Conservation (phyloP, 2,113 vertebrate genomes). For the Camelus bactrianus region DNA sequence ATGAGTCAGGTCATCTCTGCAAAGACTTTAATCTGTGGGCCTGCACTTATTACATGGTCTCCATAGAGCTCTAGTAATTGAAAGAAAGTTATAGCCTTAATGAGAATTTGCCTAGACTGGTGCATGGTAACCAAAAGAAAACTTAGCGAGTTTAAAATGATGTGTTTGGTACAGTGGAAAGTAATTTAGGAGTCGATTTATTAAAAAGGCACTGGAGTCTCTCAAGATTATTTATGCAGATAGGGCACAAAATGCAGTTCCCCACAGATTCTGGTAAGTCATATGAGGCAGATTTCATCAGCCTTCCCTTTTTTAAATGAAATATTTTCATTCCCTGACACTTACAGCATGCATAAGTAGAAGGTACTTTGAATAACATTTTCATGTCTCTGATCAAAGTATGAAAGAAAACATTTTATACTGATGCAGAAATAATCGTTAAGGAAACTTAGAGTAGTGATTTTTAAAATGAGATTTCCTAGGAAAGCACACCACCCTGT, state of each 20-base stretch:
- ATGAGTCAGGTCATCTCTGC: conserved; percentile 51
- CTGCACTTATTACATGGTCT: conserved; percentile 62
- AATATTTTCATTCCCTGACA: conserved; percentile 48
- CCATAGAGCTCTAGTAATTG: conserved; percentile 45
- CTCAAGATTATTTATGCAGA: conserved; percentile 62
- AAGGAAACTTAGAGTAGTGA: background rate
- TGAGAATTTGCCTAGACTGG: conserved; percentile 69
- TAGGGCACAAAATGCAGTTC: conserved; percentile 46
- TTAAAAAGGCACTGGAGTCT: conserved; percentile 60
- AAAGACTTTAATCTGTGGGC: conserved; percentile 60
- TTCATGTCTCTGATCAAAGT: conserved; percentile 58
- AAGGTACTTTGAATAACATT: conserved; percentile 57
- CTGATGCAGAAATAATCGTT: conserved; percentile 21
- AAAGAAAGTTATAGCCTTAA: conserved; percentile 53
- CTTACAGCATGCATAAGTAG: conserved; percentile 65
- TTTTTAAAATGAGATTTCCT: conserved; percentile 2
- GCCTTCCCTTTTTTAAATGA: conserved; percentile 55
- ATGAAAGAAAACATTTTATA: conserved; percentile 47
- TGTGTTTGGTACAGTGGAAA: conserved; percentile 69
- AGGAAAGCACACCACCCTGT: background rate
- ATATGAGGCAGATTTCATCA: conserved; percentile 16
- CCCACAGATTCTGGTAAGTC: conserved; percentile 60
- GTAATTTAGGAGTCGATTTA: conserved; percentile 76
- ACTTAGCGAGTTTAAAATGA: conserved; percentile 58
- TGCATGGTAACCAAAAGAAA: conserved; percentile 52